Base-by-base conservation (phyloP, 1,140 invertebrate genomes). In the Homalodisca vitripennis region DNA sequence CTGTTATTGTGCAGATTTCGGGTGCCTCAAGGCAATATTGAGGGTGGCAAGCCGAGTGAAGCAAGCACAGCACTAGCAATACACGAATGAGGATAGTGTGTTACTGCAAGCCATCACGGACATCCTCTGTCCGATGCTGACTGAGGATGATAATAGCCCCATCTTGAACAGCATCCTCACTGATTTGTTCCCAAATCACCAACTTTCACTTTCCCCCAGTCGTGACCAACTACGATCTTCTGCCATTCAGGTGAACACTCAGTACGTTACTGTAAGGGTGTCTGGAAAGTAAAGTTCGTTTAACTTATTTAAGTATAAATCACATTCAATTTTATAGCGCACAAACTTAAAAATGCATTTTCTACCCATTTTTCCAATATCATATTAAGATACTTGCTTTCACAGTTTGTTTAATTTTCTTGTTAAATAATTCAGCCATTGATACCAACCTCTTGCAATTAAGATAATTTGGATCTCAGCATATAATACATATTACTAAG, bases 31-130 rank as follows among this genome's bases (percentile, higher is more conserved):
- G n/a, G 6, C 55, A 27, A 26, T 60, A 3, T 24, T 60, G 55
- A 26, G 10, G 26, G 22, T 30, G 29, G 27, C 55, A 60, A 60
- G 24, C 14, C 26, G 6, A 10, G 26, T 60, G 55, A 60, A 60
- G 27, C 22, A 60, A 22, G 2, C 55, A 27, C 22, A 60, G 2
- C 14, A 26, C 29, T 6, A 60, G 2, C 14, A 26, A 26, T 2
- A 26, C 10, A 6, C 29, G 55, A 6, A 10, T 26, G 55, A 60
- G n/a, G 24, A 24, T 60, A n/a, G 29, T 10, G 29, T 60, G 3
- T 60, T 60, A 6, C 26, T 60, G 26, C 26, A 60, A 24, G 55
- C 55, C 6, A 60, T 60, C 2, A 60, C 10, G 10, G 55, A 60
- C 22, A 60, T 26, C 13, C 27, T 60, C 10, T 3, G 3, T 29